Conservation (phyloP, 2,113 vertebrate species). For the Carettochelys insculpta region DNA sequence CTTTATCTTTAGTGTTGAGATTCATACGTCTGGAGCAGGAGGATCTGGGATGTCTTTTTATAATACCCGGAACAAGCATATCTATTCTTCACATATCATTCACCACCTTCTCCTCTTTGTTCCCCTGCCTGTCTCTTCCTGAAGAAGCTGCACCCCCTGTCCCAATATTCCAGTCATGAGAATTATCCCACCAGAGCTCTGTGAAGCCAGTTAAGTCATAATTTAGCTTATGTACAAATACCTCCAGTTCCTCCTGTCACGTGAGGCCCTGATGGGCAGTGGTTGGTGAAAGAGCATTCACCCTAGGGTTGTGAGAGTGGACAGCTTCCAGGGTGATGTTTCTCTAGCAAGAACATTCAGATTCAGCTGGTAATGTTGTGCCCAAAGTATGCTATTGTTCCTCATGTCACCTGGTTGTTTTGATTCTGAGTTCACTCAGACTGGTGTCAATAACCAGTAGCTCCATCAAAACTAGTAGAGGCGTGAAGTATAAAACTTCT, state of each 20-base stretch:
- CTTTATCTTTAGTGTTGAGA: background rate
- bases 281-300: background rate
- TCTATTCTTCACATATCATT: background rate
- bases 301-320: background rate
- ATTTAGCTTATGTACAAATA: background rate
- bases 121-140: background rate
- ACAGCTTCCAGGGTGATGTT: background rate
- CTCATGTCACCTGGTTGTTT: background rate
- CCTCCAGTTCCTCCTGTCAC: background rate
- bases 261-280: background rate
- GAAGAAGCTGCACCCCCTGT: background rate
- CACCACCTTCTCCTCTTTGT: background rate
- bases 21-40: background rate
- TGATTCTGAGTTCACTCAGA: rapidly evolving
- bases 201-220: background rate
- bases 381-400: rapidly evolving
- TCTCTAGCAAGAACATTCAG: rapidly evolving
- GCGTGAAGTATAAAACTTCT: background rate
- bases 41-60: background rate
- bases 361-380: rapidly evolving
- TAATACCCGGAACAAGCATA: background rate
- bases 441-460: rapidly evolving
- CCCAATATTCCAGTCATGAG: background rate
- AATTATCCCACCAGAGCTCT: background rate
- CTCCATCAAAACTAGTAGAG: background rate